Conservation (phyloP, 2,113 vertebrate species). For the Meleagris gallopavo region DNA sequence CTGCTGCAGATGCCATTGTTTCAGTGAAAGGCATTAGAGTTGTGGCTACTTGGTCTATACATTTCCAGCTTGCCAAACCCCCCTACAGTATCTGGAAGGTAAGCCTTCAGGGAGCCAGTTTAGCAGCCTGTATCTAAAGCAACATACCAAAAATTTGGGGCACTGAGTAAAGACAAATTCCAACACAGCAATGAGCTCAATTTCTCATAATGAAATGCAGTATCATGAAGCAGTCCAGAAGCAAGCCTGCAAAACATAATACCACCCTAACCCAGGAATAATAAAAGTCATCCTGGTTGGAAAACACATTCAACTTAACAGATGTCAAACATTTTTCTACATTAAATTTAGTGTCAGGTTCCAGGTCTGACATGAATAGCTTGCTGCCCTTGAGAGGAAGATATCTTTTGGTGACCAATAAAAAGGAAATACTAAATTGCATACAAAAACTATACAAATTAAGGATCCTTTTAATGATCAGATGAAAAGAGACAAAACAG, state of each 20-base stretch:
- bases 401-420: background rate
- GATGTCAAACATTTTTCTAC: background rate
- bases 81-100: background rate
- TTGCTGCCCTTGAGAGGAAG: background rate
- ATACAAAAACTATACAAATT: background rate
- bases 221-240: background rate
- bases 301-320: background rate
- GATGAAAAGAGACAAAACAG: background rate
- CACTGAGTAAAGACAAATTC: background rate
- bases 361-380: background rate
- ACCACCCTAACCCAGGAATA: background rate
- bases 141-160: background rate
- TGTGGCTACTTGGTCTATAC: background rate
- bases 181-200: background rate
- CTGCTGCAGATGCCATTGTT: background rate
- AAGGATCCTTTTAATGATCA: background rate
- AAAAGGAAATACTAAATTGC: background rate
- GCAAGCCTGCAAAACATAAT: background rate
- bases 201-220: background rate
- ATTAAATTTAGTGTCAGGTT: background rate
- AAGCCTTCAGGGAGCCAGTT: background rate
- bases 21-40: background rate
- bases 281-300: background rate
- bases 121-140: background rate
- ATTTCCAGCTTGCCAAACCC: background rate